These are phyloP conservation scores for Sprattus sprattus DNA, from an alignment of 2,113 vertebrate species.

Conservation along the genomic window DNA sequence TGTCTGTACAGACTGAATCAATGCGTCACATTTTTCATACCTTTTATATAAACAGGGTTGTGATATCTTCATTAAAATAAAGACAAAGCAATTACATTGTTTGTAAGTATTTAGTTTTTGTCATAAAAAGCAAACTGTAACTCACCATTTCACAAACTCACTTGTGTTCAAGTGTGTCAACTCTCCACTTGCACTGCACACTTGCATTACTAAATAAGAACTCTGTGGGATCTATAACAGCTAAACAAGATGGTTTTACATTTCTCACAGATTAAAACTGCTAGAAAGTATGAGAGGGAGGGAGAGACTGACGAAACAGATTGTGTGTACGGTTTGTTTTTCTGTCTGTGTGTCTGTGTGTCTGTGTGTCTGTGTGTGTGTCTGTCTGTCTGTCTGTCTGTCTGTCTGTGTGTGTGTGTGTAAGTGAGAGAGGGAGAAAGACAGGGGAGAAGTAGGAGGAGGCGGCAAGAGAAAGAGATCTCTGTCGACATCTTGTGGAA, in stretches of 20 bases:
- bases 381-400: too few relatives aligned
- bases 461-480: not conserved
- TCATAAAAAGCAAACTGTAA: not conserved
- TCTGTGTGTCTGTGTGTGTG: too few relatives aligned
- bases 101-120: not conserved
- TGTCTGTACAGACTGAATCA: not conserved
- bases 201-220: not conserved
- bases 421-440: not conserved
- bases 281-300: not conserved
- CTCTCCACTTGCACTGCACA: not conserved
- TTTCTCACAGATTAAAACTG: not conserved
- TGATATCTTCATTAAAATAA: not conserved
- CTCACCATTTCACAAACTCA: not conserved
- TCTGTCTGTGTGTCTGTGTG: too few relatives aligned
- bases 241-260: not conserved
- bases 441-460: not conserved
- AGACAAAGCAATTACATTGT: too few relatives aligned
- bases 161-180: not conserved
- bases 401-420: not conserved
- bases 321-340: not conserved
- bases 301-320: not conserved
- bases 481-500: conserved; percentile 8
- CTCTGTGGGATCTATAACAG: not conserved
- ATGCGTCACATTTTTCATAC: too few relatives aligned
- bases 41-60: not conserved